These are phyloP conservation scores for Eciton burchellii DNA, from an alignment of 1,140 invertebrate genomes.

Conservation along the genomic window DNA sequence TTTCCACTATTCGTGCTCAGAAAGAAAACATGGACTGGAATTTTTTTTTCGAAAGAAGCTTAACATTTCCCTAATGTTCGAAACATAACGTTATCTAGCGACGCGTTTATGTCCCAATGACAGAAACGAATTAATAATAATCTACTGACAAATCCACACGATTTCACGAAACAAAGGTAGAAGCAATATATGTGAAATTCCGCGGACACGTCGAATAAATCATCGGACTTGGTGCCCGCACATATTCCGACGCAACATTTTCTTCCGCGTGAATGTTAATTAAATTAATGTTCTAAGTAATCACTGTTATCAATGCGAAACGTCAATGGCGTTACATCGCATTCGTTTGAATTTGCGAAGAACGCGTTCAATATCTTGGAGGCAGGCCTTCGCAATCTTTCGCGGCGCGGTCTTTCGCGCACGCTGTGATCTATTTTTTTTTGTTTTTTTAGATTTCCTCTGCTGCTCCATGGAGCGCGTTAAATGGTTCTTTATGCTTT, in stretches of 20 bases:
- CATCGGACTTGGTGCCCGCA: neutral
- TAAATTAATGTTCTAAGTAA: slow-evolving; percentile 54
- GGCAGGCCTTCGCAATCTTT: neutral
- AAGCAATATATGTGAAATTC: slow-evolving; percentile 30
- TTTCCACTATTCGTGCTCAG: too few relatives aligned
- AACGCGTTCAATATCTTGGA: slow-evolving; percentile 7
- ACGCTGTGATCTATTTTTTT: neutral
- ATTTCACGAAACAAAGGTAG: slow-evolving; percentile 26
- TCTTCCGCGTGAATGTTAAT: slow-evolving; percentile 1
- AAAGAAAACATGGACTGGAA: neutral
- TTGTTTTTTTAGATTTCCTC: too few relatives aligned
- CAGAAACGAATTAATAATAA: slow-evolving; percentile 24
- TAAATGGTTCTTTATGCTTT: neutral
- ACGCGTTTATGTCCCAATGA: neutral
- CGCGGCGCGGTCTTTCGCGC: neutral
- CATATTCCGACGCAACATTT: slow-evolving; percentile 17
- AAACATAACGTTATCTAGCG: slow-evolving; percentile 3
- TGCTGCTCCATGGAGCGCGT: neutral
- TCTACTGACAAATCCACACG: too few relatives aligned
- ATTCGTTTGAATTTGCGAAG: neutral
- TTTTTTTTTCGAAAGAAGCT: neutral
- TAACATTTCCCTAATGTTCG: neutral
- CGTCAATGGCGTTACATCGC: neutral
- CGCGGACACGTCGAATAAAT: slow-evolving; percentile 25
- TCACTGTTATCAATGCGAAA: slow-evolving; percentile 19